Conservation (phyloP, 2,797 vertebrate species). For the Molossus molossus region DNA sequence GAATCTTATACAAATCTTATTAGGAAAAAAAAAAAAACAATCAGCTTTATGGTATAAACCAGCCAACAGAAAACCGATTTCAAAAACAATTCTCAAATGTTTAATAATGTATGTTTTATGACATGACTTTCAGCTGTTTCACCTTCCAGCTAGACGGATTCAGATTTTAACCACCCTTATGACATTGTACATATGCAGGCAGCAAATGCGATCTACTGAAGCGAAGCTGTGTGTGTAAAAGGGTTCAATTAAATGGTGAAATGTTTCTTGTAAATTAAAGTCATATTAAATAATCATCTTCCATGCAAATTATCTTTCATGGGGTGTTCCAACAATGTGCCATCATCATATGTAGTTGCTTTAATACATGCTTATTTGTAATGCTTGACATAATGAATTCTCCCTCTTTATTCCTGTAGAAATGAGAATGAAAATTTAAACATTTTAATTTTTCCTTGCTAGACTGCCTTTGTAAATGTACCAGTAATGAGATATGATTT, state of each 20-base stretch:
- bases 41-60: conserved; percentile 78
- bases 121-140: conserved; percentile 78
- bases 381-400: conserved; percentile 79
- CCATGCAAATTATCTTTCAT: conserved; percentile 85
- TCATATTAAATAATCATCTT: conserved; percentile 84
- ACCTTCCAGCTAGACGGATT: conserved; percentile 80
- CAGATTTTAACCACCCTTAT: conserved; percentile 82
- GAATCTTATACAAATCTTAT: conserved; percentile 80
- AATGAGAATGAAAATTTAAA: conserved; percentile 83
- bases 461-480: conserved; percentile 72
- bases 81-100: conserved; percentile 78
- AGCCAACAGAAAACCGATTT: conserved; percentile 79
- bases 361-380: conserved; percentile 79
- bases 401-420: conserved; percentile 73
- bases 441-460: conserved; percentile 73
- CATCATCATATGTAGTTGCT: conserved; percentile 74
- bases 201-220: conserved; percentile 82
- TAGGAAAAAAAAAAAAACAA: conserved; percentile 66
- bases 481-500: conserved; percentile 72
- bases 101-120: conserved; percentile 83
- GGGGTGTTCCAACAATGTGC: conserved; percentile 80
- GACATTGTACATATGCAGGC: conserved; percentile 77
- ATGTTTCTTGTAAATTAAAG: conserved; percentile 87
- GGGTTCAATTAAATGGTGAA: conserved; percentile 84
- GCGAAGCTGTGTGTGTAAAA: conserved; percentile 78